Evolutionary conservation across 2,888 invertebrate species (phyloP).

Genomic region (Myopa tessellatipennis): DNA sequence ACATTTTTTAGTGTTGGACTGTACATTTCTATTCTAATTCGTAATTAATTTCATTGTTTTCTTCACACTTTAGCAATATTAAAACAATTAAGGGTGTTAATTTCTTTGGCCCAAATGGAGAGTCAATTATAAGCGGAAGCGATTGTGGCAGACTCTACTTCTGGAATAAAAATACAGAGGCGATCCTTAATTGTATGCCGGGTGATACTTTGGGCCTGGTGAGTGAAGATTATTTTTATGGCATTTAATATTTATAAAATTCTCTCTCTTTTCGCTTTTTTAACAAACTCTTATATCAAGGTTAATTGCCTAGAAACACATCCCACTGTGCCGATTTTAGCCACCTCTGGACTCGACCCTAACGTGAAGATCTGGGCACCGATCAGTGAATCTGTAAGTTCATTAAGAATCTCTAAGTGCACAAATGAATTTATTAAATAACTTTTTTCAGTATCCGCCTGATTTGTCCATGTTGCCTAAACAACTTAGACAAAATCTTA

Average conservation of each 20-base stretch:
- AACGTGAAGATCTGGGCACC: slow-evolving; percentile 96
- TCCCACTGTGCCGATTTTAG: slow-evolving; percentile 86
- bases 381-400: slow-evolving; percentile 53
- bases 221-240: slow-evolving; percentile 40
- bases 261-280: neutral
- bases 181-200: slow-evolving; percentile 88
- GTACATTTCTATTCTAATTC: neutral
- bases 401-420: neutral
- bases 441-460: slow-evolving; percentile 53
- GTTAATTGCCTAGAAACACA: slow-evolving; percentile 91
- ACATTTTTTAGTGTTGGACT: too few species aligned
- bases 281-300: slow-evolving; percentile 44
- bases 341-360: slow-evolving; percentile 87
- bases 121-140: slow-evolving; percentile 92
- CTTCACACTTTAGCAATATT: slow-evolving; percentile 70
- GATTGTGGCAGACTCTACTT: slow-evolving; percentile 90
- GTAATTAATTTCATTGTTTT: neutral
- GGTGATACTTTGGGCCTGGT: slow-evolving; percentile 89
- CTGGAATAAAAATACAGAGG: slow-evolving; percentile 90
- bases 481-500: slow-evolving; percentile 60
- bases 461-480: slow-evolving; percentile 55
- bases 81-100: slow-evolving; percentile 90
- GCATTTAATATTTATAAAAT: too few species aligned
- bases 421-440: neutral
- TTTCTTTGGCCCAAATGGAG: slow-evolving; percentile 91